Evolutionary conservation across 2,113 vertebrate species (phyloP).

Genomic region (Ptilorrhoa leucosticta): DNA sequence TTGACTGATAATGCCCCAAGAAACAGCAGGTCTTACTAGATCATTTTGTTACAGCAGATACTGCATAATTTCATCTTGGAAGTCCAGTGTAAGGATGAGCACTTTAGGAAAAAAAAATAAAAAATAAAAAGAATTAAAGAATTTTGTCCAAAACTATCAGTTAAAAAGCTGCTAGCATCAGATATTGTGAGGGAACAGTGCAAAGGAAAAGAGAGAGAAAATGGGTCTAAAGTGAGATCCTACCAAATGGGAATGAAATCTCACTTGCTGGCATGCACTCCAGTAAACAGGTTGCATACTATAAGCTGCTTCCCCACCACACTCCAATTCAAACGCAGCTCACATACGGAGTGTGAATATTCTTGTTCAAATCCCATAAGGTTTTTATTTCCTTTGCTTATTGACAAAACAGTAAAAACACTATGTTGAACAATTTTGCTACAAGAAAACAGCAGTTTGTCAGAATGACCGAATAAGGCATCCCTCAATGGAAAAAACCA

Average conservation of each 20-base stretch:
- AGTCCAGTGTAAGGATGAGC: neutral
- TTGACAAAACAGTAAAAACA: slow-evolving; percentile 61
- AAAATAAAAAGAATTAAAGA: neutral
- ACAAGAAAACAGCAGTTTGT: slow-evolving; percentile 64
- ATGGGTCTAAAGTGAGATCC: neutral
- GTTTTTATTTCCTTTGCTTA: slow-evolving; percentile 61
- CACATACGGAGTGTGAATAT: slow-evolving; percentile 66
- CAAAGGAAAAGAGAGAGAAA: neutral
- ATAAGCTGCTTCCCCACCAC: slow-evolving; percentile 37
- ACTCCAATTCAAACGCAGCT: slow-evolving; percentile 58
- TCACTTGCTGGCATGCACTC: slow-evolving; percentile 45
- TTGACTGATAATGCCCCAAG: neutral
- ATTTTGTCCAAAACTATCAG: neutral
- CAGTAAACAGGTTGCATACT: slow-evolving; percentile 61
- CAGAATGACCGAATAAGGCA: slow-evolving; percentile 25
- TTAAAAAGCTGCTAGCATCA: neutral
- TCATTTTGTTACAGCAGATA: neutral
- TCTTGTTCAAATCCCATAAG: slow-evolving; percentile 59
- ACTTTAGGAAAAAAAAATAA: neutral
- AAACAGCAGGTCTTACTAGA: neutral
- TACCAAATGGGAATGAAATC: neutral
- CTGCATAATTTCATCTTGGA: neutral
- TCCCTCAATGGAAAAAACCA: neutral
- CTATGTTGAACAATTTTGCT: slow-evolving; percentile 53
- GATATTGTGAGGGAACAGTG: neutral